phyloP scores from a whole-genome alignment of 1,140 invertebrate genomes.

The Planococcus citri region DNA sequence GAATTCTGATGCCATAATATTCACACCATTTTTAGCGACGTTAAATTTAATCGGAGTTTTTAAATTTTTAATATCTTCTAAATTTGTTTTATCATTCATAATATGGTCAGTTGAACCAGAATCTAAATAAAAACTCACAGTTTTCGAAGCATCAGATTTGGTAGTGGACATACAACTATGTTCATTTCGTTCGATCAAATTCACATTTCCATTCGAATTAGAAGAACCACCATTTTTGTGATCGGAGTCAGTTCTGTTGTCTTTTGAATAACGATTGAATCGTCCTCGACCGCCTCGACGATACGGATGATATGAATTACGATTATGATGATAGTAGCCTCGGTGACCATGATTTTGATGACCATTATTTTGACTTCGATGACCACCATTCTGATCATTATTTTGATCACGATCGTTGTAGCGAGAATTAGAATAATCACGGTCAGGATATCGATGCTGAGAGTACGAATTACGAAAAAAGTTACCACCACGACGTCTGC shows the following conservation, averaged over 20 bases:
- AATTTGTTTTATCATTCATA: background rate
- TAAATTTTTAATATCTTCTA: constrained; percentile 1
- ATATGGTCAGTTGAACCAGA: constrained; percentile 22
- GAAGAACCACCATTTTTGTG: background rate
- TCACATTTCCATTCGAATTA: too few relatives aligned
- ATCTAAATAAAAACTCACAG: constrained; percentile 16
- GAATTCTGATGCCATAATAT: background rate
- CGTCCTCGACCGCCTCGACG: background rate
- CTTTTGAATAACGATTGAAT: background rate
- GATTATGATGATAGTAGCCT: too few relatives aligned
- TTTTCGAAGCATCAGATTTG: background rate
- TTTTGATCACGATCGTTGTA: background rate
- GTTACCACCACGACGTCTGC: background rate
- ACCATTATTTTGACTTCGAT: background rate
- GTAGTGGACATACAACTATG: background rate
- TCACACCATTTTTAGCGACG: constrained; percentile 15
- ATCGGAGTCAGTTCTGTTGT: too few relatives aligned
- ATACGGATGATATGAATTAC: background rate
- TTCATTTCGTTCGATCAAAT: too few relatives aligned
- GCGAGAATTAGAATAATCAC: too few relatives aligned
- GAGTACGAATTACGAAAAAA: too few relatives aligned
- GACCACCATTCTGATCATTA: background rate
- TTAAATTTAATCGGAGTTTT: constrained; percentile 9
- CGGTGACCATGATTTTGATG: background rate
- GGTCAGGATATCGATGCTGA: background rate